Percentiles rank a stretch among this genome's conserved stretches.
Evolutionary conservation across 2,113 vertebrate species (phyloP).

Genomic region (Chaetodon trifascialis): DNA sequence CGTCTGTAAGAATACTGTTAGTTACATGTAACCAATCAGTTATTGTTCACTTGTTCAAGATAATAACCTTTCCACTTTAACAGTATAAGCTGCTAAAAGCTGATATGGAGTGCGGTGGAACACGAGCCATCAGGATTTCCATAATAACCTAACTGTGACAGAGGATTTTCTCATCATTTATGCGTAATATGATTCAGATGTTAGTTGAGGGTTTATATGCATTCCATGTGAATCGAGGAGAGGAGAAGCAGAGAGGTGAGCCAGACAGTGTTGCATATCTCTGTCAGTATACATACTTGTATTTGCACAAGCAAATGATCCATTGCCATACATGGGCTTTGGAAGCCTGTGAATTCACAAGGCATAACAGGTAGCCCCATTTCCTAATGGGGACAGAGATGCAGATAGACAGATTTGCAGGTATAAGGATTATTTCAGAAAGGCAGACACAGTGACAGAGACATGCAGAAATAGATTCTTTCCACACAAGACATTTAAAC

Average conservation of each 20-base stretch:
- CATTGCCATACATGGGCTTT: constrained; percentile 25
- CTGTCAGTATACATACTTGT: background rate
- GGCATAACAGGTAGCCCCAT: background rate
- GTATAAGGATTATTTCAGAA: background rate
- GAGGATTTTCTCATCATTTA: background rate
- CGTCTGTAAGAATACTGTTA: background rate
- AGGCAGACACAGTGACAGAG: background rate
- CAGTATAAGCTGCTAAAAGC: background rate
- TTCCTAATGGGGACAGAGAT: constrained; percentile 2
- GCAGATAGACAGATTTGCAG: background rate
- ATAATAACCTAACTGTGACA: no score
- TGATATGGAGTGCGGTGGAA: background rate
- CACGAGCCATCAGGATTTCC: background rate
- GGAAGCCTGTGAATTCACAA: background rate
- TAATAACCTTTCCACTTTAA: background rate
- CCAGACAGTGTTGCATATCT: constrained; percentile 27
- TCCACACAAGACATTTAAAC: background rate
- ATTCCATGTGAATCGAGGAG: constrained; percentile 9
- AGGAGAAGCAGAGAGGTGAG: background rate
- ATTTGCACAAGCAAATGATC: constrained; percentile 64
- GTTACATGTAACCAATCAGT: background rate
- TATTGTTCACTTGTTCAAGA: background rate
- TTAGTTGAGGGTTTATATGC: background rate
- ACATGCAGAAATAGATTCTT: background rate
- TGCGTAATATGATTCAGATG: background rate